These are phyloP conservation scores for Drosophila greeni DNA, from an alignment of 2,888 invertebrate species.

Conservation along the genomic window DNA sequence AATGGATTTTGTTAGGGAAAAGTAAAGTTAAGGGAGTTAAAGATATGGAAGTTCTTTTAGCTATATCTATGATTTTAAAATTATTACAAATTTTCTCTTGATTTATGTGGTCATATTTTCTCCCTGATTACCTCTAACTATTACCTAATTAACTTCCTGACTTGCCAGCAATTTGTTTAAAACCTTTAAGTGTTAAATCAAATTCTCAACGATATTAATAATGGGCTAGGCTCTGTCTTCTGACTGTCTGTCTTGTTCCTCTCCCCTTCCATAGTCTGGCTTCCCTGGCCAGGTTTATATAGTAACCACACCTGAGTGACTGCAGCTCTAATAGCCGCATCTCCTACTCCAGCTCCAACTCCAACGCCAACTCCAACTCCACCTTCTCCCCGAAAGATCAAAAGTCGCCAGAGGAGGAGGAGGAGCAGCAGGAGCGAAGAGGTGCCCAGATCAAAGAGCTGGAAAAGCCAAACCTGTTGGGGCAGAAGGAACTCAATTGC, in stretches of 20 bases:
- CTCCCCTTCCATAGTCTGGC: constrained; percentile 25
- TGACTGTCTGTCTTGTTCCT: neutral
- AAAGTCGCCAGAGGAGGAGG: constrained; percentile 49
- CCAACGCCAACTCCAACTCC: constrained; percentile 2
- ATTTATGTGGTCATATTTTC: neutral
- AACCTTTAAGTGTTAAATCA: constrained; percentile 28
- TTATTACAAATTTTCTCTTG: neutral
- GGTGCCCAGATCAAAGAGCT: constrained; percentile 60
- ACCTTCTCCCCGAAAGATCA: constrained; percentile 48
- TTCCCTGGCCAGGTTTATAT: constrained; percentile 20
- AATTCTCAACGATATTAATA: constrained; percentile 37
- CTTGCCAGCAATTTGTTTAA: constrained; percentile 23
- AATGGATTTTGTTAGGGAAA: no score
- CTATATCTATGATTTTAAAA: no score
- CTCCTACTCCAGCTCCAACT: constrained; percentile 44
- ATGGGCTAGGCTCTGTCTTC: constrained; percentile 31
- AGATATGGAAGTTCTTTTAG: neutral
- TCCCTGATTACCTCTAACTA: no score
- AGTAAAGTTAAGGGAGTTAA: neutral
- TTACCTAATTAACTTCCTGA: constrained; percentile 11
- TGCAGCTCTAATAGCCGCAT: constrained; percentile 64
- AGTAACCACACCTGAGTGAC: constrained; percentile 61
- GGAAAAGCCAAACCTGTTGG: constrained; percentile 56
- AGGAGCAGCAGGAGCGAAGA: constrained; percentile 26
- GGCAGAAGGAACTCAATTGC: constrained; percentile 38